Evolutionary conservation across 1,140 invertebrate species (phyloP), one percentile per base, ranked within the genome.

Genomic region (Lepeophtheirus salmonis): DNA sequence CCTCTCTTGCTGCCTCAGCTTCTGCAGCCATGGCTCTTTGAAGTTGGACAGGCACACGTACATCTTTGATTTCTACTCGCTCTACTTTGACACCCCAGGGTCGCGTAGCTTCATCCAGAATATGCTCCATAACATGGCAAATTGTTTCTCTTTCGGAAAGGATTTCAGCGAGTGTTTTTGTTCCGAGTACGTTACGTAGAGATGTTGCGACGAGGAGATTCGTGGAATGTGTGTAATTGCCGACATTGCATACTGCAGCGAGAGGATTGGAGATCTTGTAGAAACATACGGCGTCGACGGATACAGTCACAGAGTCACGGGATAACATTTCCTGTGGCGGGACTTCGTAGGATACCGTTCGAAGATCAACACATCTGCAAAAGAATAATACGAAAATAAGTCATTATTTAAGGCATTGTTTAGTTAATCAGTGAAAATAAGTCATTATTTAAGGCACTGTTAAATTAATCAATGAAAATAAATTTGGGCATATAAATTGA

Each of bases 1-100:
- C 76, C 67, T 77, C 76, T 58, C 76, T 65, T 0, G 72, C 67
- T 4, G 75, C 76, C 63, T 76, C 75, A 25, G 75, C 76, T 67
- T 77, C 75, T 6, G 75, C 75, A 16, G 76, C 75, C 76, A 77
- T 77, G 24, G 72, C 71, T 59, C 77, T 67, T 67, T 79, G 77
- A 24, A 79, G 65, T 65, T 76, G 73, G 12, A 75, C 71, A 2
- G 78, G 78, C 22, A 79, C 67, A 22, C 78, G 67, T 17, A 79
- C 79, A 66, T 79, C 78, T 83, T 74, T 90, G 85, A 94, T 89
- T 78, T 92, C 89, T 21, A 95, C 88, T 64, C 89, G 77, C 71
- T 94, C 87, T 0, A 95, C 89, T 75, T 92, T 89, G 12, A 95
- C 86, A 14, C 90, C 90, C 89, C 90, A 94, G 30, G 85, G 84